Evolutionary conservation across 2,888 invertebrate genomes (phyloP), one percentile per base, ranked within the genome.

Genomic region (Julus scanicus): DNA sequence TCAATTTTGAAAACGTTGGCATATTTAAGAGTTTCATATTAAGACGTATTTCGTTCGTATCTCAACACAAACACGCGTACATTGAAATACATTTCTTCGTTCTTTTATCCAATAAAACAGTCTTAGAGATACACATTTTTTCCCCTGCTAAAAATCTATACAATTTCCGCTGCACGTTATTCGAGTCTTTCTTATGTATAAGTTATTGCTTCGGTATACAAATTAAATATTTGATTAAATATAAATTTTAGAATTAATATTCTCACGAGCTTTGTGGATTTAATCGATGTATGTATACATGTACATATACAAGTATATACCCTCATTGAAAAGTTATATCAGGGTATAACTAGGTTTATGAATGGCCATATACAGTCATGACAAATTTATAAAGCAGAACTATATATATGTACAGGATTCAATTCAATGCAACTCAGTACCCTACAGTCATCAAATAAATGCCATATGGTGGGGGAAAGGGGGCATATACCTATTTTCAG

Each of bases 21-120:
- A 63, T n/a, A n/a, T 63, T 63, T 63, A 63, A 63, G 63, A n/a
- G 63, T 63, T n/a, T n/a, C 15, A 63, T 63, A 63, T 63, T 63
- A 63, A 63, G 63, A 63, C 63, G 63, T 63, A 63, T 63, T 63
- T 63, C n/a, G 17, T n/a, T 17, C 63, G 63, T 63, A 63, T 63
- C 63, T 63, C 63, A 53, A 15, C 53, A 53, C 53, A 53, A 53
- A 53, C 11, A 53, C 53, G 11, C 53, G 53, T 15, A 15, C 53
- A 53, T 53, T 53, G 11, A 53, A 53, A 53, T 53, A 53, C 53
- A 53, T 53, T 53, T 53, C 53, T 53, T 53, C 53, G 53, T 53
- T 53, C 53, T 15, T 53, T 11, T 53, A 11, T 17, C 17, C n/a
- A n/a, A 63, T 63, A 63, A 63, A 17, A 63, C 63, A 1, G 63